These are phyloP conservation scores for Agelastica alni DNA, from an alignment of 2,888 invertebrate genomes.

Conservation along the genomic window DNA sequence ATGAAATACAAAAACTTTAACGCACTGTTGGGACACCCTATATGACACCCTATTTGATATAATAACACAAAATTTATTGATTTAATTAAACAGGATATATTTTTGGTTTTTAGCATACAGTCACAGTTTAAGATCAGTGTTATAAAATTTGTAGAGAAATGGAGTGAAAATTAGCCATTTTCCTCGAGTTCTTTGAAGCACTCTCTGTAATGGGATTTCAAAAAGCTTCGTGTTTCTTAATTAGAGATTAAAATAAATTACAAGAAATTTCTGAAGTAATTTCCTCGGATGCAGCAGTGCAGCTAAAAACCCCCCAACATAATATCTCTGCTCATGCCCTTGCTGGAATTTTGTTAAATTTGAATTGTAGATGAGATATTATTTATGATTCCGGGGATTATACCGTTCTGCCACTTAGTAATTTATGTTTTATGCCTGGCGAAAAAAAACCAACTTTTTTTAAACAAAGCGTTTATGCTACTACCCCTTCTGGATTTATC, in stretches of 20 bases:
- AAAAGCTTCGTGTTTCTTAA: slow-evolving; percentile 30
- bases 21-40: no score
- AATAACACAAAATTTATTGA: no score
- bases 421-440: not conserved
- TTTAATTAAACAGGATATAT: no score
- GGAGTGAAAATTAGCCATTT: slow-evolving; percentile 12
- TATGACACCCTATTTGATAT: no score
- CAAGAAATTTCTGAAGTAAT: slow-evolving; percentile 18
- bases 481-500: no score
- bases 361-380: slow-evolving; percentile 20
- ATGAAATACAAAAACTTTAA: no score
- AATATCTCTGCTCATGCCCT: slow-evolving; percentile 8
- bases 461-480: no score
- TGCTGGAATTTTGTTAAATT: slow-evolving; percentile 13
- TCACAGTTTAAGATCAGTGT: not conserved
- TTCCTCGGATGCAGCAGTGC: slow-evolving; percentile 19
- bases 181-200: slow-evolving; percentile 13
- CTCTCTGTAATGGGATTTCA: slow-evolving; percentile 33
- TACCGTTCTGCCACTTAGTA: slow-evolving; percentile 8
- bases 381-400: slow-evolving; percentile 13
- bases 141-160: not conserved
- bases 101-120: not conserved
- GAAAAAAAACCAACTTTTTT: no score
- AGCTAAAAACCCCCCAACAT: slow-evolving; percentile 15
- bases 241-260: slow-evolving; percentile 27